These are phyloP conservation scores for Buathra laborator DNA, from an alignment of 2,888 invertebrate genomes.

Conservation along the genomic window DNA sequence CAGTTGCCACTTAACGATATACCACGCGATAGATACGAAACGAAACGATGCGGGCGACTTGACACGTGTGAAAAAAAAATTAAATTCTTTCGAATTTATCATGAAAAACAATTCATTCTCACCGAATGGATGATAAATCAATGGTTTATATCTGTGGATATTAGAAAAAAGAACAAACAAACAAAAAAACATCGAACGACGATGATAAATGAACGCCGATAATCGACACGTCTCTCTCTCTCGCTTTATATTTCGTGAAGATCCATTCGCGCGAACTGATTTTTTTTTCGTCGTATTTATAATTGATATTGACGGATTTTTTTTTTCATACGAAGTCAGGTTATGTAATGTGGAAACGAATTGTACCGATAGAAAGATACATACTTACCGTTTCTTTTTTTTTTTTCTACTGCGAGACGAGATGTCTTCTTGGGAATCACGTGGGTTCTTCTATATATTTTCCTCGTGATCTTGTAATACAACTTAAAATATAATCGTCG, in stretches of 20 bases:
- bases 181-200: constrained; percentile 4
- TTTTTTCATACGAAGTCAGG: constrained; percentile 27
- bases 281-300: not conserved
- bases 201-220: constrained; percentile 19
- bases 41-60: not conserved
- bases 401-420: constrained; percentile 26
- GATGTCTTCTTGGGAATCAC: not conserved
- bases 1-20: not conserved
- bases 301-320: constrained; percentile 3
- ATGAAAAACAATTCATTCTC: not conserved
- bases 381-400: constrained; percentile 2
- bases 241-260: constrained; percentile 44
- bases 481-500: constrained; percentile 27
- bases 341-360: not conserved
- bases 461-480: constrained; percentile 15
- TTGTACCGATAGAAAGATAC: not conserved
- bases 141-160: not conserved
- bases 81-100: not conserved
- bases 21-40: not conserved
- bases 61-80: not conserved
- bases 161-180: not conserved
- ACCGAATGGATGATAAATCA: not conserved
- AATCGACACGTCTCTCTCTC: constrained; percentile 37
- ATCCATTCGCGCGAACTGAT: constrained; percentile 1
- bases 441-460: not conserved